Evolutionary conservation across 2,888 invertebrate genomes (phyloP).

Genomic region (Epirrhoe tristata): DNA sequence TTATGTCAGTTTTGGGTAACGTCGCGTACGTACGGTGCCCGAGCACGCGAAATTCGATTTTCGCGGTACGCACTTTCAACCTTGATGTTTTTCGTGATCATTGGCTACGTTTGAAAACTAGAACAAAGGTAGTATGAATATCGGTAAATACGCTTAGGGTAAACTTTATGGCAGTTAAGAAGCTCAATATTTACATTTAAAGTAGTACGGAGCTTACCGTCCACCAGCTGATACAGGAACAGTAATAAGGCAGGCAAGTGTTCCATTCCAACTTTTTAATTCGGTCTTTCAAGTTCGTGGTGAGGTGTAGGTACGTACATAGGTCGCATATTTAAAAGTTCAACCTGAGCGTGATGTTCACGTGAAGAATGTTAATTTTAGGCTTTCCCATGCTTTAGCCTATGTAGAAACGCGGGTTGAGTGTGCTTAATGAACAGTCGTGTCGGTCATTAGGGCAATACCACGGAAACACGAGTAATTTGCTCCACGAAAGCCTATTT

Average conservation of each 20-base stretch:
- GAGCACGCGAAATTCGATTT: conserved; percentile 71
- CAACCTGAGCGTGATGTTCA: conserved; percentile 26
- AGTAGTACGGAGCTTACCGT: conserved; percentile 6
- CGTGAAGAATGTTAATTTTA: conserved; percentile 34
- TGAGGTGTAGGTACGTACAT: conserved; percentile 14
- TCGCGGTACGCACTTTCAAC: conserved; percentile 51
- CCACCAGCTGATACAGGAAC: conserved; percentile 14
- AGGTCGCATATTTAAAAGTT: conserved; percentile 32
- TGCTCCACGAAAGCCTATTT: conserved; percentile 47
- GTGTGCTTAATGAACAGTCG: conserved; percentile 53
- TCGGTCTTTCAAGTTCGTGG: conserved; percentile 21
- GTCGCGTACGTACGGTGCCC: conserved; percentile 57
- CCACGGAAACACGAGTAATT: conserved; percentile 53
- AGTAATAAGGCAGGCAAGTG: conserved; percentile 1
- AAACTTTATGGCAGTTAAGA: conserved; percentile 23
- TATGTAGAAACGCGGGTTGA: conserved; percentile 33
- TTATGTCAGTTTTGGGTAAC: conserved; percentile 67
- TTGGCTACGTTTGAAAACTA: conserved; percentile 33
- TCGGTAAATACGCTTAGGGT: conserved; percentile 8
- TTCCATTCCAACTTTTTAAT: conserved; percentile 20
- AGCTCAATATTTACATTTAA: conserved; percentile 24
- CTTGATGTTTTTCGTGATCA: conserved; percentile 57
- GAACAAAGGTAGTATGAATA: conserved; percentile 18
- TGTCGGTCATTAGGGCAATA: conserved; percentile 57
- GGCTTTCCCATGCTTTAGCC: conserved; percentile 30